Evolutionary conservation across 2,888 invertebrate species (phyloP), one percentile per base, ranked within the genome.

Genomic region (Drosophila quasianomalipes): DNA sequence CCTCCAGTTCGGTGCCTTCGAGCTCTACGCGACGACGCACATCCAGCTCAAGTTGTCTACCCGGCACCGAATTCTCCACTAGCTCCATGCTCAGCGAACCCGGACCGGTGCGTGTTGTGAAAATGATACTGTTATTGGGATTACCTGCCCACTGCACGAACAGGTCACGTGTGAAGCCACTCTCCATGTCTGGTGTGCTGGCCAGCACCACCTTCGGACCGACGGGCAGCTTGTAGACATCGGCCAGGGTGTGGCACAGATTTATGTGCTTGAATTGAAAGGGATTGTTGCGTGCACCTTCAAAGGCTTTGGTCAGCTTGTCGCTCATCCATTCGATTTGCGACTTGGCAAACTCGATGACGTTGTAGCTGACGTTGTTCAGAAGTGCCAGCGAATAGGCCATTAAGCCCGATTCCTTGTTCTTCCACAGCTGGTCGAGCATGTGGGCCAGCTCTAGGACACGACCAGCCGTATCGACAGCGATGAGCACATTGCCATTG

Each of bases 261-360:
- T 98, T 98, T 59, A 99, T 94, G 94, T 99, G 97, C 76, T 97
- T 97, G 76, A 99, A 97, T 64, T 98, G 98, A 93, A 99, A 99
- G 0, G 99, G 99, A 94, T 99, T 99, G 89, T 97, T 97, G 66
- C 98, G 95, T 0, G 97, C 97, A 0, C 97, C 97, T 93, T 98
- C 98, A 92, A 98, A 98, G 62, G 96, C 96, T 73, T 98, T 96
- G 95, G 99, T 98, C 51, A 99, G 94, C 92, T 99, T 99, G 92
- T 99, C 99, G 92, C 98, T 98, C 99, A 99, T 99, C 99, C 99
- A 99, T 94, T 99, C 99, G 82, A 99, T 98, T 95, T 97, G 98
- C 0, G 98, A 98, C 93, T 99, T 99, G 2, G 99, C 99, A 94
- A 99, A 99, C 93, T 99, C 99, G 3, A 99, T 97, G 0, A 99